A percentile compares a stretch with the other conserved stretches of the same genome.
Evolutionary conservation across 2,797 vertebrate species (phyloP).

Genomic region (Leptoclinus maculatus): DNA sequence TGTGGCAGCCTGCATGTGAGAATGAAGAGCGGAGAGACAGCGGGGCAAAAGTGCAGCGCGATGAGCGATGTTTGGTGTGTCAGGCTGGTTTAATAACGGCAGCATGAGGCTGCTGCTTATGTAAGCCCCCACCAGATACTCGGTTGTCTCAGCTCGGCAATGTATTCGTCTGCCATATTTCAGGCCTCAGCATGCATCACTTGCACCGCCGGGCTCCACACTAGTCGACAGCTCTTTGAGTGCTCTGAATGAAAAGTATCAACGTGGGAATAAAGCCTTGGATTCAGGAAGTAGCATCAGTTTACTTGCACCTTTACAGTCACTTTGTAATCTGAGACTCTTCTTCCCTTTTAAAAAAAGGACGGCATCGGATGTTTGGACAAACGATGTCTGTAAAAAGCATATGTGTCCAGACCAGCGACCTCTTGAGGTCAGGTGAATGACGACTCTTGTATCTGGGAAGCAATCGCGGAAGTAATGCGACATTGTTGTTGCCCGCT

Average conservation of each 20-base stretch:
- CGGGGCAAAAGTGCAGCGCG: constrained; percentile 4
- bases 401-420: background rate
- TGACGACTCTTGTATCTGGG: background rate
- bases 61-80: constrained; percentile 22
- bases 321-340: background rate
- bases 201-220: background rate
- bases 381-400: background rate
- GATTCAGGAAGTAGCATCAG: background rate
- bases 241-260: background rate
- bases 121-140: background rate
- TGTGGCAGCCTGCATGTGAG: constrained; percentile 33
- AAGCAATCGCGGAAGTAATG: background rate
- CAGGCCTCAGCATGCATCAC: background rate
- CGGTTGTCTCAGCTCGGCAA: background rate
- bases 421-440: background rate
- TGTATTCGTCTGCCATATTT: background rate
- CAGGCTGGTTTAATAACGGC: constrained; percentile 14
- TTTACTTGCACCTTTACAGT: background rate
- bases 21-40: constrained; percentile 35
- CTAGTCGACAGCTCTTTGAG: background rate
- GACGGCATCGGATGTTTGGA: background rate
- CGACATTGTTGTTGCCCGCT: background rate
- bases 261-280: background rate
- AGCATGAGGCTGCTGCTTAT: background rate
- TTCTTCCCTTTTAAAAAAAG: background rate